These are phyloP conservation scores for Ispidina picta DNA, from an alignment of 2,797 vertebrate genomes.

Conservation along the genomic window DNA sequence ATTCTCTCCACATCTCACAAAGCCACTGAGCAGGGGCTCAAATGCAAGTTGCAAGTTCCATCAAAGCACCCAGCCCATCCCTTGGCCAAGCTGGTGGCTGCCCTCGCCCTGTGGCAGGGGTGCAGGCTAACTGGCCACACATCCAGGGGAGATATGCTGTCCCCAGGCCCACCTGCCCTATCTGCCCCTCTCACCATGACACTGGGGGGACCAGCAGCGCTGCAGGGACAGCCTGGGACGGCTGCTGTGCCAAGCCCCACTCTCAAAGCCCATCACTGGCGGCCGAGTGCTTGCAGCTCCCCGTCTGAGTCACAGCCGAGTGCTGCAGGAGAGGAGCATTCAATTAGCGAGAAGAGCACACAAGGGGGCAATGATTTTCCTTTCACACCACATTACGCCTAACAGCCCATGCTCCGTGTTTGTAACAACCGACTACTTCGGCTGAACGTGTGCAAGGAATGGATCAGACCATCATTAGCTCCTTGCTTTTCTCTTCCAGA, in stretches of 20 bases:
- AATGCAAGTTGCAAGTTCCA: background rate
- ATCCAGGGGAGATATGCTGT: rapidly evolving
- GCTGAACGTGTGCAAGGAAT: background rate
- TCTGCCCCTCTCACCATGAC: rapidly evolving
- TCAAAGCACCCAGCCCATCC: rapidly evolving
- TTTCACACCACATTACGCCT: constrained; percentile 49
- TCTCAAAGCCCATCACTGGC: rapidly evolving
- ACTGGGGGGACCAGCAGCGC: rapidly evolving
- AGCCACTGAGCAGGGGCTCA: background rate
- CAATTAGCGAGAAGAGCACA: constrained; percentile 43
- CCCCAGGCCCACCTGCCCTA: background rate
- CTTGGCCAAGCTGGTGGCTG: background rate
- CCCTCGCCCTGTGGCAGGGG: rapidly evolving
- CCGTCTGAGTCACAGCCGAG: background rate
- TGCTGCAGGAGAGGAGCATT: constrained; percentile 12
- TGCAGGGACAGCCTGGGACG: rapidly evolving
- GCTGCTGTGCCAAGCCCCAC: rapidly evolving
- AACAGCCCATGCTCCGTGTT: background rate
- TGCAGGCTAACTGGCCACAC: rapidly evolving
- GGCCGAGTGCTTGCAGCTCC: background rate
- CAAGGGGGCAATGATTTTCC: constrained; percentile 35
- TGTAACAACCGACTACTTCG: background rate
- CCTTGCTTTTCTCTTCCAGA: background rate
- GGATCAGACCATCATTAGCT: background rate
- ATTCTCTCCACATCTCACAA: background rate